A percentile compares a stretch with the other conserved stretches of the same genome.
These are phyloP conservation scores for Ypsolopha sequella DNA, from an alignment of 2,888 invertebrate species.

Conservation along the genomic window DNA sequence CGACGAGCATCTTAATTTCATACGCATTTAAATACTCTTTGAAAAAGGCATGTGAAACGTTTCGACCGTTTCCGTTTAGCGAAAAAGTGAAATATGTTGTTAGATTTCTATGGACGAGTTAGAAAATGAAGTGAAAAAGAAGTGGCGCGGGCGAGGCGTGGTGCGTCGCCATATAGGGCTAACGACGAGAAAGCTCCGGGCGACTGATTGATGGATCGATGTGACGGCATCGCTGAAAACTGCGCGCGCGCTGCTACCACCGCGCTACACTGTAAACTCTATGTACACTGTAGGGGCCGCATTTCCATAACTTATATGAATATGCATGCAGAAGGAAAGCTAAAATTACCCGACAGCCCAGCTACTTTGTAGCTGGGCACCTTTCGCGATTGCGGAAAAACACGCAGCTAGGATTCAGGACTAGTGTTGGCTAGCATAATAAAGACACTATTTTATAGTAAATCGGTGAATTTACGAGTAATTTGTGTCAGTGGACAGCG, in stretches of 20 bases:
- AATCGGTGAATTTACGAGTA: conserved; percentile 46
- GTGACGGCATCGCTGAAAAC: conserved; percentile 16
- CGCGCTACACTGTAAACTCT: not conserved
- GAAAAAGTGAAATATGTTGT: conserved; percentile 58
- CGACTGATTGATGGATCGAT: conserved; percentile 57
- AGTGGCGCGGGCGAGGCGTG: conserved; percentile 59
- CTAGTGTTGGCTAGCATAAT: conserved; percentile 32
- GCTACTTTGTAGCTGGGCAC: conserved; percentile 24
- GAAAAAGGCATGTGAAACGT: conserved; percentile 39
- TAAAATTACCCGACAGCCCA: not conserved
- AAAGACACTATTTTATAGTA: conserved; percentile 39
- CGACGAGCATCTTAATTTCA: conserved; percentile 52
- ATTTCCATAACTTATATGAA: not conserved
- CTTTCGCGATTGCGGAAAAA: conserved; percentile 32
- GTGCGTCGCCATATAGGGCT: conserved; percentile 63
- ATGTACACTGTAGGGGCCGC: not conserved
- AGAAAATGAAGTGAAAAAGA: conserved; percentile 68
- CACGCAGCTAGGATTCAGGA: conserved; percentile 31
- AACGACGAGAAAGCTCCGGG: conserved; percentile 68
- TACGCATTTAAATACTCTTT: conserved; percentile 39
- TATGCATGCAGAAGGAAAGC: conserved; percentile 1
- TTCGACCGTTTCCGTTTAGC: conserved; percentile 45
- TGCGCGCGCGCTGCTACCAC: conserved; percentile 8
- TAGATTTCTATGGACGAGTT: conserved; percentile 66
- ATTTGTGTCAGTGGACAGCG: conserved; percentile 40